Evolutionary conservation across 2,113 vertebrate species (phyloP).

Genomic region (Agapornis roseicollis): DNA sequence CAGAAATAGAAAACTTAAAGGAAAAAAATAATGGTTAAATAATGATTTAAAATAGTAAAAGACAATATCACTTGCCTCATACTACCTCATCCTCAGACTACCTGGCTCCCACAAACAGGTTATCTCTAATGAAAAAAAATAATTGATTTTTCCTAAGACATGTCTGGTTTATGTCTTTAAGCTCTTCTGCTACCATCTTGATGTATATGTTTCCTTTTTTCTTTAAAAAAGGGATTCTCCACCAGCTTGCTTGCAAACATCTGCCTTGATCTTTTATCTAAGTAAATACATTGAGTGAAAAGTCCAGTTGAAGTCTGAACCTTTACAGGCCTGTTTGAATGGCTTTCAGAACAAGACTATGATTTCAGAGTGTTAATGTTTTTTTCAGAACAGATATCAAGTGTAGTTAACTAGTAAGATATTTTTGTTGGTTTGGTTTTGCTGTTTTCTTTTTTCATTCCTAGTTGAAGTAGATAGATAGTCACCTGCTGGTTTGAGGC

Average conservation of each 20-base stretch:
- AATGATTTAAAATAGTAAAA: neutral
- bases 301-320: neutral
- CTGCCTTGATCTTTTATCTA: neutral
- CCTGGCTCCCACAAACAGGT: neutral
- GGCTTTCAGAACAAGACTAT: neutral
- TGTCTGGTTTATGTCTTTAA: neutral
- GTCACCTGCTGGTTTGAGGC: neutral
- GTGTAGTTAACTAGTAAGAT: neutral
- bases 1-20: constrained; percentile 9
- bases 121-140: neutral
- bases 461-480: neutral
- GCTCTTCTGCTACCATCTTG: neutral
- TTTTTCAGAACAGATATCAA: neutral
- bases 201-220: neutral
- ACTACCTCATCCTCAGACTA: neutral
- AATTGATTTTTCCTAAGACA: neutral
- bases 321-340: neutral
- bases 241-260: neutral
- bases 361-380: neutral
- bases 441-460: neutral
- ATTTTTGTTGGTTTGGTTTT: neutral
- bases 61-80: neutral
- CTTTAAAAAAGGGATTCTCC: neutral
- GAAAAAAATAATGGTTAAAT: constrained; percentile 5
- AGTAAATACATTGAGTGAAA: neutral